phyloP scores from a whole-genome alignment of 1,140 invertebrate genomes.

The Orius insidiosus region DNA sequence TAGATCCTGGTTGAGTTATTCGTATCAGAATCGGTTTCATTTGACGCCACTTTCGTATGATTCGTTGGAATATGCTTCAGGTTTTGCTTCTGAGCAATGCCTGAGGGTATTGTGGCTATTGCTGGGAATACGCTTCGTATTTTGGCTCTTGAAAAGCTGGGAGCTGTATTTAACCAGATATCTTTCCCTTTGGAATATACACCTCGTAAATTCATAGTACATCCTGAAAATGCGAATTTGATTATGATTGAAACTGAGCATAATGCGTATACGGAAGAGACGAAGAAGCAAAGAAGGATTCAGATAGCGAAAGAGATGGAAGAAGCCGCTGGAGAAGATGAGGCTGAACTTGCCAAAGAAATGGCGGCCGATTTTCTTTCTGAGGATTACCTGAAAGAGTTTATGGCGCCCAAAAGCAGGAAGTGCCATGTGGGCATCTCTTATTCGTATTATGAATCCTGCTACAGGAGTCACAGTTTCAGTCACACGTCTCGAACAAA shows the following conservation, averaged over 20 bases:
- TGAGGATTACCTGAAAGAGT: slow-evolving; percentile 83
- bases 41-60: slow-evolving; percentile 92
- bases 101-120: slow-evolving; percentile 98
- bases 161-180: slow-evolving; percentile 95
- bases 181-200: slow-evolving; percentile 86
- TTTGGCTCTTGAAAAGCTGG: slow-evolving; percentile 93
- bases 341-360: slow-evolving; percentile 85
- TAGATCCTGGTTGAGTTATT: slow-evolving; percentile 95
- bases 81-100: slow-evolving; percentile 98
- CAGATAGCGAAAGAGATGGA: slow-evolving; percentile 82
- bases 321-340: slow-evolving; percentile 86
- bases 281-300: slow-evolving; percentile 76
- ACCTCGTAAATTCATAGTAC: slow-evolving; percentile 86
- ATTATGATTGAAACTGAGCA: slow-evolving; percentile 94
- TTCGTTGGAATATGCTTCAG: slow-evolving; percentile 91
- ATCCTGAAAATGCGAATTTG: slow-evolving; percentile 81
- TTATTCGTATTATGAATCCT: slow-evolving; percentile 81
- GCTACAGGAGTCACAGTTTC: slow-evolving; percentile 66
- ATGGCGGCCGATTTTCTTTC: slow-evolving; percentile 93
- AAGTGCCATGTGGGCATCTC: slow-evolving; percentile 90
- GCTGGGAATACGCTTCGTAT: slow-evolving; percentile 94
- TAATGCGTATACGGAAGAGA: slow-evolving; percentile 94
- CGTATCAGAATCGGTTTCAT: slow-evolving; percentile 93
- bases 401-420: slow-evolving; percentile 96
- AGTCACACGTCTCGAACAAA: slow-evolving; percentile 75